Evolutionary conservation across 2,797 vertebrate species (phyloP).

Genomic region (Sarcophilus harrisii): DNA sequence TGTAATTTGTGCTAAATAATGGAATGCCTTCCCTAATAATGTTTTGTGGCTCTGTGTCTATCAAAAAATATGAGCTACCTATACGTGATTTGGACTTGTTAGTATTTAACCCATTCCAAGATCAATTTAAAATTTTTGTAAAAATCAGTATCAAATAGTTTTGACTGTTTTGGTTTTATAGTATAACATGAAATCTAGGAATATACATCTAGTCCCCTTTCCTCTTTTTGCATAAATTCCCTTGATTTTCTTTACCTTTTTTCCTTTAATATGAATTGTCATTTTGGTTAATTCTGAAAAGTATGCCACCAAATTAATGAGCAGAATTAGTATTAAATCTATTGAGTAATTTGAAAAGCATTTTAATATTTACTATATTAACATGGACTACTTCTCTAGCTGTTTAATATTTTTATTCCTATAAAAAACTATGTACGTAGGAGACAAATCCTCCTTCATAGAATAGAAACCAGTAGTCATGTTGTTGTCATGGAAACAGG

Average conservation of each 20-base stretch:
- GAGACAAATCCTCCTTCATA: slow-evolving; percentile 90
- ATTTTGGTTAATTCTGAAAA: not conserved
- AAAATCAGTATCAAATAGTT: not conserved
- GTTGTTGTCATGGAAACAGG: slow-evolving; percentile 95
- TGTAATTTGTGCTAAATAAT: not conserved
- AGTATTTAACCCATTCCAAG: not conserved
- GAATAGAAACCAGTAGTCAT: slow-evolving; percentile 91
- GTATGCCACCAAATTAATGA: not conserved
- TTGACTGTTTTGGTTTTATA: not conserved
- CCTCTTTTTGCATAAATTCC: not conserved
- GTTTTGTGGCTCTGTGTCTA: not conserved
- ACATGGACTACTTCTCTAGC: not conserved
- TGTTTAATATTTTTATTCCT: not conserved
- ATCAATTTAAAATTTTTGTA: not conserved
- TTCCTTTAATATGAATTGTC: not conserved
- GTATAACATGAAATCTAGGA: not conserved
- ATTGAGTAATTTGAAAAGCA: not conserved
- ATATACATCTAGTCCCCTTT: not conserved
- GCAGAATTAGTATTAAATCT: not conserved
- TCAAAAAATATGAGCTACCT: not conserved
- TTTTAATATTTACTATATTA: not conserved
- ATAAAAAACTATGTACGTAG: slow-evolving; percentile 88
- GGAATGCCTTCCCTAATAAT: not conserved
- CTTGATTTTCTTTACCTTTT: not conserved
- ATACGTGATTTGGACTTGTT: not conserved